Evolutionary conservation across 2,113 vertebrate genomes (phyloP), one percentile per base, ranked within the genome.

Genomic region (Pangasianodon hypophthalmus): DNA sequence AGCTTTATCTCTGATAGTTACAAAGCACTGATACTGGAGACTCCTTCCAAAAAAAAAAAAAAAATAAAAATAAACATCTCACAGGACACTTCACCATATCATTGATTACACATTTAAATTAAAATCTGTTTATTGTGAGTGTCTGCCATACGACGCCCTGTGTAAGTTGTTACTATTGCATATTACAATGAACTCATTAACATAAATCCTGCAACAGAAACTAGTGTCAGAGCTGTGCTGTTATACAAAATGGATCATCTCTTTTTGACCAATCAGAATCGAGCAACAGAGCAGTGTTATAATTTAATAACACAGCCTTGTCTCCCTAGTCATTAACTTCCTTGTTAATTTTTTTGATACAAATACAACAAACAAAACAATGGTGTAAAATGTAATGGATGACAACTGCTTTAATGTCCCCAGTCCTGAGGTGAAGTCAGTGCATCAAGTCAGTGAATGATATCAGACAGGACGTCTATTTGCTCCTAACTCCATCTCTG

Each of bases 381-480:
- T 48, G 56, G 56, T 88, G 73, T 80, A 86, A 56, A 84, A 89
- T 21, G 8, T 67, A 54, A 48, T 56, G 60, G 46, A n/a, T 84
- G 26, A 73, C 29, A 73, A 60, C 16, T 69, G 62, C 80, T 81
- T 86, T 86, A 80, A 50, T 67, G 60, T 86, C 73, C 77, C 7
- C 24, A 58, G 48, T 69, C n/a, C 29, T 64, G 21, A 46, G 62
- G 60, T 81, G 71, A 86, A 90, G 64, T 90, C 54, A n/a, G 52
- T 41, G 54, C 56, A 81, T 81, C 60, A 81, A 24, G 67, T 52
- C 6, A 44, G 56, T 62, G 32, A 90, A 90, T 87, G 62, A 82
- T 87, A 86, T 90, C 84, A 87, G 50, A 81, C 64, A 62, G 58
- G 75, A 87, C 37, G 48, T 71, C 77, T 69, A 29, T 90, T 86